Conservation (phyloP, 2,797 vertebrate species). For the Gallirallus australis region DNA sequence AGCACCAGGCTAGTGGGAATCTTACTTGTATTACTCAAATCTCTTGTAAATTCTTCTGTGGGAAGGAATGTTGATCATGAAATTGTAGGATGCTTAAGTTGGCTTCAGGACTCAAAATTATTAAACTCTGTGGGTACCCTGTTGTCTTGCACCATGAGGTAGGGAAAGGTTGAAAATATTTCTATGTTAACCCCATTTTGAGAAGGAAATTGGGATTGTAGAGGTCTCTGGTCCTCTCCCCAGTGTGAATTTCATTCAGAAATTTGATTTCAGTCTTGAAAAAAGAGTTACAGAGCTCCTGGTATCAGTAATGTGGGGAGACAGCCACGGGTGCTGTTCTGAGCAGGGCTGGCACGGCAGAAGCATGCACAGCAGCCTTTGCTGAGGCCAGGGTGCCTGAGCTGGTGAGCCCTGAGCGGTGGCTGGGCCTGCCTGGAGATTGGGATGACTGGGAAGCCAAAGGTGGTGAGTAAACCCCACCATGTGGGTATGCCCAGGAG, state of each 20-base stretch:
- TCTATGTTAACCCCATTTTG: not conserved
- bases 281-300: not conserved
- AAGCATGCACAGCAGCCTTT: not conserved
- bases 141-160: not conserved
- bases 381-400: not conserved
- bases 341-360: not conserved
- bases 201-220: not conserved
- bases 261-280: not conserved
- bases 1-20: not conserved
- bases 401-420: not conserved
- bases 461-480: not conserved
- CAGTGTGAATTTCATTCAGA: not conserved
- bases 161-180: not conserved
- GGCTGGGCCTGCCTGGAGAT: not conserved
- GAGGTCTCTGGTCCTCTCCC: not conserved
- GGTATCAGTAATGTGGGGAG: not conserved
- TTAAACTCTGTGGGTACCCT: not conserved
- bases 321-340: not conserved
- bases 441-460: not conserved
- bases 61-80: not conserved
- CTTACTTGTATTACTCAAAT: not conserved
- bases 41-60: not conserved
- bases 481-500: not conserved
- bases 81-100: not conserved
- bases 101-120: not conserved